Evolutionary conservation across 2,888 invertebrate genomes (phyloP).

Genomic region (Patella ulyssiponensis): DNA sequence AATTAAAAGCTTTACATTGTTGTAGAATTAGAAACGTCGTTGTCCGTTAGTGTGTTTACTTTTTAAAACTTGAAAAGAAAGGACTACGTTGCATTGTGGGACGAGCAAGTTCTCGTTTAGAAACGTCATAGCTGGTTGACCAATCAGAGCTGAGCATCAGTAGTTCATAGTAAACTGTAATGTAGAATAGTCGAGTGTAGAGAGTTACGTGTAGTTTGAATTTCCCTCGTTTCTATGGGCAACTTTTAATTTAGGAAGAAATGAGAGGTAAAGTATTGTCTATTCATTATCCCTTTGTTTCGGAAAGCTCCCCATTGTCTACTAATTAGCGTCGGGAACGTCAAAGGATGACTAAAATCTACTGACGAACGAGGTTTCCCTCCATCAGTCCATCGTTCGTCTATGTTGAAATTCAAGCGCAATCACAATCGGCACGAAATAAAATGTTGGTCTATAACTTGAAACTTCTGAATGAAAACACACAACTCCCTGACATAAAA

Average conservation of each 20-base stretch:
- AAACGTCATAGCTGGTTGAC: constrained; percentile 15
- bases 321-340: constrained; percentile 48
- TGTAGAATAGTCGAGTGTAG: not conserved
- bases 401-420: too few relatives aligned
- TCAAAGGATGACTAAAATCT: constrained; percentile 30
- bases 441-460: too few relatives aligned
- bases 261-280: constrained; percentile 18
- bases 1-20: not conserved
- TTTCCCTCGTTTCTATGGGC: constrained; percentile 8
- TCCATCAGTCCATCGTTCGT: too few relatives aligned
- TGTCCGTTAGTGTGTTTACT: constrained; percentile 9
- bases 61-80: constrained; percentile 10
- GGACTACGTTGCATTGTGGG: not conserved
- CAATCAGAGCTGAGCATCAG: constrained; percentile 11
- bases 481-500: too few relatives aligned
- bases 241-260: not conserved
- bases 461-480: too few relatives aligned
- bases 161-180: constrained; percentile 13
- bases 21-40: not conserved
- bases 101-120: constrained; percentile 10
- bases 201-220: not conserved
- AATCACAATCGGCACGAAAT: too few relatives aligned
- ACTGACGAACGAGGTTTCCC: too few relatives aligned
- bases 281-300: constrained; percentile 43
- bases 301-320: constrained; percentile 44